Evolutionary conservation across 2,888 invertebrate genomes (phyloP).

Genomic region (Sinhomidia bicolor): DNA sequence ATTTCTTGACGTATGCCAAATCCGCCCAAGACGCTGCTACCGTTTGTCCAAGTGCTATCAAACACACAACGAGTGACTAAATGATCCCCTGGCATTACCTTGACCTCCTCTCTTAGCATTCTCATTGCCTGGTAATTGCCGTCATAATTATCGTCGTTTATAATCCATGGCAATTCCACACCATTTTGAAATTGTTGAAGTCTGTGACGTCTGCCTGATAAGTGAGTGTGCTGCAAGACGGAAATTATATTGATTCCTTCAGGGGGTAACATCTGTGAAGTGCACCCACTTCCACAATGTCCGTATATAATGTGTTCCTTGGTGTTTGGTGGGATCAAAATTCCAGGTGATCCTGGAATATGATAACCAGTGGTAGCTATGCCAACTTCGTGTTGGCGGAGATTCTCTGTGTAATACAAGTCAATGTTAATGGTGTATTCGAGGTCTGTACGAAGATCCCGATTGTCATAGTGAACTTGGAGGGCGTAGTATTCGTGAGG

Average conservation of each 20-base stretch:
- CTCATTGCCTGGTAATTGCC: constrained; percentile 66
- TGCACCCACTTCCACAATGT: constrained; percentile 57
- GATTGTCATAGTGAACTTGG: constrained; percentile 60
- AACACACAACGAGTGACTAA: constrained; percentile 52
- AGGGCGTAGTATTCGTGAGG: constrained; percentile 55
- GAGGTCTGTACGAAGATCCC: neutral
- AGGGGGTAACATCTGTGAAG: constrained; percentile 36
- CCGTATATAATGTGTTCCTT: constrained; percentile 19
- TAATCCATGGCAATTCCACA: constrained; percentile 60
- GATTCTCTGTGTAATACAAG: constrained; percentile 49
- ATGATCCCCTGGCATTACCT: constrained; percentile 67
- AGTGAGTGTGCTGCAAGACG: constrained; percentile 55
- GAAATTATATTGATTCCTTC: constrained; percentile 58
- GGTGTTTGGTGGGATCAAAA: constrained; percentile 58
- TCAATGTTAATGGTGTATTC: neutral
- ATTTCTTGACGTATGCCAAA: too few relatives aligned
- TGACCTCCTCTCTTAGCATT: constrained; percentile 10
- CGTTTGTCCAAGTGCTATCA: too few relatives aligned
- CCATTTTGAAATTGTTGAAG: constrained; percentile 49
- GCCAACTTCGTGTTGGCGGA: constrained; percentile 35
- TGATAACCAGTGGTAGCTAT: neutral
- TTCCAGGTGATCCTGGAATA: neutral
- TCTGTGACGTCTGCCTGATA: constrained; percentile 46
- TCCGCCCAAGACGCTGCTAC: too few relatives aligned
- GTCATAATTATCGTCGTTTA: constrained; percentile 66